Evolutionary conservation across 1,140 invertebrate species (phyloP).

Genomic region (Whitmania pigra): DNA sequence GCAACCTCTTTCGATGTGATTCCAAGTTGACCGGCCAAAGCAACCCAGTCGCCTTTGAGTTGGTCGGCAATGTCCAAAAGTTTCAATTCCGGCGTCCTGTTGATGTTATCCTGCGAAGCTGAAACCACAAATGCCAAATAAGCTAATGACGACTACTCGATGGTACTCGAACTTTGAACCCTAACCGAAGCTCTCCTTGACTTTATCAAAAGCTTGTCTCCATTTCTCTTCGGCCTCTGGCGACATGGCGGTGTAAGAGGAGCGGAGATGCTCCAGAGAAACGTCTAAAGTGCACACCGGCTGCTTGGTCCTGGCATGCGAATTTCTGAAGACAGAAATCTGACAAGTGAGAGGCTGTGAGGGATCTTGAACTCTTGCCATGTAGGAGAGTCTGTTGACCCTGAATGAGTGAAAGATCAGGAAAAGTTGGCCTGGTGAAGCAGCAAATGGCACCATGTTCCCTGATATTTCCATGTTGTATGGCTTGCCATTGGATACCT

Average conservation of each 20-base stretch:
- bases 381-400: constrained; percentile 11
- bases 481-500: constrained; percentile 14
- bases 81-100: not conserved
- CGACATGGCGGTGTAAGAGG: too few relatives aligned
- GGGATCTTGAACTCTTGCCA: not conserved
- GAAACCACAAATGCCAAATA: too few relatives aligned
- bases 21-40: constrained; percentile 7
- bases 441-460: constrained; percentile 8
- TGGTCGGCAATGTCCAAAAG: constrained; percentile 3
- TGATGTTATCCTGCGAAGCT: too few relatives aligned
- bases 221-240: too few relatives aligned
- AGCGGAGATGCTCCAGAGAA: not conserved
- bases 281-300: not conserved
- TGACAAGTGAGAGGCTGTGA: not conserved
- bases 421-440: constrained; percentile 1
- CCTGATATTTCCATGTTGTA: constrained; percentile 11
- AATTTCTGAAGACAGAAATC: constrained; percentile 5
- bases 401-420: constrained; percentile 11
- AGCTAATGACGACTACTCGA: too few relatives aligned
- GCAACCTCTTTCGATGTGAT: constrained; percentile 9
- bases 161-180: too few relatives aligned
- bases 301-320: not conserved
- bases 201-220: too few relatives aligned
- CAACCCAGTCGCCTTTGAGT: constrained; percentile 11
- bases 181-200: constrained; percentile 6